Conservation (phyloP, 2,113 vertebrate genomes). For the Pseudopipra pipra region DNA sequence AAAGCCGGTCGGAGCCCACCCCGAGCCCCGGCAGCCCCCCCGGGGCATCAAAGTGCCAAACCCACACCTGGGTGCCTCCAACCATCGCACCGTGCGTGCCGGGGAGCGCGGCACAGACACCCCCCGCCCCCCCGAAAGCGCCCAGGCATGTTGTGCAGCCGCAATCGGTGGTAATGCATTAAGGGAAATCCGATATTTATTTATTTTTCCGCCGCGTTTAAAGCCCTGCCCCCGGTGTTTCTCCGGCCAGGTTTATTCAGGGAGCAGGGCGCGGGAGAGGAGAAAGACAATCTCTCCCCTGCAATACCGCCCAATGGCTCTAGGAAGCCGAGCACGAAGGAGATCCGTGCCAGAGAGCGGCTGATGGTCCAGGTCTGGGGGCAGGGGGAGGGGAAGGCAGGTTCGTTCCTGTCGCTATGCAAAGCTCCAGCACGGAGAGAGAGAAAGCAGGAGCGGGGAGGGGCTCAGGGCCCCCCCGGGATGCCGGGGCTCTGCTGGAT, state of each 20-base stretch:
- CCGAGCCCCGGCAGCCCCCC: neutral
- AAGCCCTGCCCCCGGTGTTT: neutral
- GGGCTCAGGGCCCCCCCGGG: neutral
- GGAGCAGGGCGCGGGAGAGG: neutral
- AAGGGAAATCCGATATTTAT: neutral
- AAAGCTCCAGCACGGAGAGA: neutral
- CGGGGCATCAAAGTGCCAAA: neutral
- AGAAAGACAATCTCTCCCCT: neutral
- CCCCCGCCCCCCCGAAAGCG: accelerated
- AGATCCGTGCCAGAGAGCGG: neutral
- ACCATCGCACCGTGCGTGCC: accelerated
- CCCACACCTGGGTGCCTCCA: neutral
- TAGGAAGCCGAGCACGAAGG: slow-evolving; percentile 1
- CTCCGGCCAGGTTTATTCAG: neutral
- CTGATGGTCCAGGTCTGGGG: neutral
- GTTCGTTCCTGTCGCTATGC: neutral
- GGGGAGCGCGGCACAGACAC: neutral
- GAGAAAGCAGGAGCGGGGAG: neutral
- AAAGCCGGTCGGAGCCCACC: neutral
- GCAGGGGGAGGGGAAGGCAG: slow-evolving; percentile 15
- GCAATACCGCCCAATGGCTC: slow-evolving; percentile 20
- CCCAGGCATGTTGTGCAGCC: neutral
- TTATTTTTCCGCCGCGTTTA: neutral
- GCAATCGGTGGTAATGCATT: neutral
- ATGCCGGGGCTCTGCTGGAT: neutral